Conservation (phyloP, 1,140 invertebrate species). For the Pseudomyrmex gracilis region DNA sequence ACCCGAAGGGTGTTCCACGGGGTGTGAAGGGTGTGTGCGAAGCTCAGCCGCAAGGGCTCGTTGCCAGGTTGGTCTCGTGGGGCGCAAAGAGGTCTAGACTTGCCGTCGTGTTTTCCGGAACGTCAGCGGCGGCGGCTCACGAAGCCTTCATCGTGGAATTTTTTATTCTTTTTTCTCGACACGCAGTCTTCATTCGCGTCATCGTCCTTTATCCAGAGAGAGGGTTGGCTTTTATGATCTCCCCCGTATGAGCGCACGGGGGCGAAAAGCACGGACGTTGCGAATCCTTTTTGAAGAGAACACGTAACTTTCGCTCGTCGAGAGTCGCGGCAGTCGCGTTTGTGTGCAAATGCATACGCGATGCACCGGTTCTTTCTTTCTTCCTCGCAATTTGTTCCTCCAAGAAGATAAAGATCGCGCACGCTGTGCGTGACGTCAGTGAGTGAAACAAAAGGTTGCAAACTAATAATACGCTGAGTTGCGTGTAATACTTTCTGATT, state of each 20-base stretch:
- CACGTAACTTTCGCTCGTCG: background rate
- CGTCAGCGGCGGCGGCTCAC: conserved; percentile 14
- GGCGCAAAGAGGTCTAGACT: conserved; percentile 30
- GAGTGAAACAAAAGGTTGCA: conserved; percentile 1
- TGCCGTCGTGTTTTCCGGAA: conserved; percentile 15
- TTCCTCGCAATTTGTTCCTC: conserved; percentile 17
- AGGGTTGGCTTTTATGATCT: conserved; percentile 42
- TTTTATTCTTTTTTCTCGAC: conserved; percentile 26
- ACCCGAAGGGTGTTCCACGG: conserved; percentile 40
- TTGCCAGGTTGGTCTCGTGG: conserved; percentile 30
- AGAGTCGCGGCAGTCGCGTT: background rate
- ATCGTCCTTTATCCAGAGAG: conserved; percentile 4
- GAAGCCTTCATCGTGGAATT: conserved; percentile 1
- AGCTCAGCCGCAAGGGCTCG: conserved; percentile 44
- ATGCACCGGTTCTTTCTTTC: background rate
- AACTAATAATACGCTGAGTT: background rate
- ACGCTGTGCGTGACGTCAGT: background rate
- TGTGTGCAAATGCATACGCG: background rate
- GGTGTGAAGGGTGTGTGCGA: background rate
- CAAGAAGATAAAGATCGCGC: conserved; percentile 1
- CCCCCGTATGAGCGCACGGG: background rate
- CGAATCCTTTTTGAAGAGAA: conserved; percentile 54
- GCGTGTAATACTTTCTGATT: background rate
- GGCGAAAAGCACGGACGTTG: conserved; percentile 22
- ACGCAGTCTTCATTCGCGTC: background rate